Conservation (phyloP, 2,888 invertebrate species). For the Limnephilus marmoratus region DNA sequence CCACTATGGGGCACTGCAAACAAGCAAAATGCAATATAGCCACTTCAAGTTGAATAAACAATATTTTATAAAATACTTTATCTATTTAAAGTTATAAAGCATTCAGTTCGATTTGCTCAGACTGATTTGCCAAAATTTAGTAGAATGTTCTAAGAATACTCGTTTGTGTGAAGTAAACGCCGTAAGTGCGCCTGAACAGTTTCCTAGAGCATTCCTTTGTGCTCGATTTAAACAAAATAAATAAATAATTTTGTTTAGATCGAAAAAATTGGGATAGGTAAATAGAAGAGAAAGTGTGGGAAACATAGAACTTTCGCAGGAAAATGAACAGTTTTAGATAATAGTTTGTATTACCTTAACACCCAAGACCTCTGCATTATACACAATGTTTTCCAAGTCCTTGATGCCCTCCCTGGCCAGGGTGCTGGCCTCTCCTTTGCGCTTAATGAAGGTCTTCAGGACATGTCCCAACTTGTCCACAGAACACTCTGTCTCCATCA, state of each 20-base stretch:
- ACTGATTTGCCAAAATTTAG: no score
- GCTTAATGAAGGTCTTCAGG: constrained; percentile 81
- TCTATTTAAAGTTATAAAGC: no score
- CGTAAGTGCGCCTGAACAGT: no score
- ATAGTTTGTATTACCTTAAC: constrained; percentile 78
- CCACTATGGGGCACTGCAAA: constrained; percentile 79
- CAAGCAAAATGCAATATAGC: not conserved
- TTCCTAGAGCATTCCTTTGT: no score
- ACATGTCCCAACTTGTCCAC: constrained; percentile 79
- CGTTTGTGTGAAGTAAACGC: no score
- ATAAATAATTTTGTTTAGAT: no score
- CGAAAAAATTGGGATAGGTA: not conserved
- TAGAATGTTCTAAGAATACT: no score
- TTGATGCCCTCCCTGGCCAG: constrained; percentile 84
- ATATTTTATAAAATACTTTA: not conserved
- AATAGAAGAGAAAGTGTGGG: no score
- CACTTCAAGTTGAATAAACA: not conserved
- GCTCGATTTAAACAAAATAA: no score
- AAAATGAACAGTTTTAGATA: not conserved
- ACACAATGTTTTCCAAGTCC: constrained; percentile 86
- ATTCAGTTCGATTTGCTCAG: no score
- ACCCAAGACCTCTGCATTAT: constrained; percentile 84
- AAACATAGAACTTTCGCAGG: not conserved
- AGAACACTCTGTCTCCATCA: constrained; percentile 83
- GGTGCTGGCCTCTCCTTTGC: constrained; percentile 82